Percentiles rank a stretch among this genome's conserved stretches.
Evolutionary conservation across 1,140 invertebrate species (phyloP).

Genomic region (Drosophila biarmipes): DNA sequence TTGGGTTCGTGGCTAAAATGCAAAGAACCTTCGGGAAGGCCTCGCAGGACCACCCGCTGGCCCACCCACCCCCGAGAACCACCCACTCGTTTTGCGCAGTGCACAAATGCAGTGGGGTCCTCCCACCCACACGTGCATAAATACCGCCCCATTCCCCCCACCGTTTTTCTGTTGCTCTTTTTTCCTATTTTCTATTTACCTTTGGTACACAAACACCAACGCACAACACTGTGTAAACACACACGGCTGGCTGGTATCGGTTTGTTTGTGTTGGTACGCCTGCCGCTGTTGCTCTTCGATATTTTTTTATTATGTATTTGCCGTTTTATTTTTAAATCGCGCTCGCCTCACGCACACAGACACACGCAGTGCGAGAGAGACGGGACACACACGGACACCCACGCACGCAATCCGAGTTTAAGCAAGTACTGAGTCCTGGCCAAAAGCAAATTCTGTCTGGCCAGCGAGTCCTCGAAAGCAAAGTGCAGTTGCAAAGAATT

Average conservation of each 20-base stretch:
- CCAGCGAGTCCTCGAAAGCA: not conserved
- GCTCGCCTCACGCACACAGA: constrained; percentile 29
- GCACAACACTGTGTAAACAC: constrained; percentile 65
- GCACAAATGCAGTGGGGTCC: constrained; percentile 39
- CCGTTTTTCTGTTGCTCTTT: constrained; percentile 13
- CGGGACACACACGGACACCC: constrained; percentile 3
- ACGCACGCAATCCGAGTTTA: constrained; percentile 2
- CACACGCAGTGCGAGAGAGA: constrained; percentile 17
- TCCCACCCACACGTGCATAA: constrained; percentile 2
- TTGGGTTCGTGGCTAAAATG: constrained; percentile 13
- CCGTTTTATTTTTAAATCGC: constrained; percentile 77
- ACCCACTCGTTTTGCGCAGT: constrained; percentile 13
- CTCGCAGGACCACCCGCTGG: not conserved
- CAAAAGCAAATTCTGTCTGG: not conserved
- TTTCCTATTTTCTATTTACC: constrained; percentile 71
- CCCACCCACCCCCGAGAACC: not conserved
- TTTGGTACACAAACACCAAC: constrained; percentile 61
- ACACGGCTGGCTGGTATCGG: constrained; percentile 46
- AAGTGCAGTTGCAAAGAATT: constrained; percentile 12
- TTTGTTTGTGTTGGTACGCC: constrained; percentile 50
- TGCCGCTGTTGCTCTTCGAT: constrained; percentile 66
- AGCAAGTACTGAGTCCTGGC: constrained; percentile 8
- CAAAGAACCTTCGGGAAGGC: constrained; percentile 23
- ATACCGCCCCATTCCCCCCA: not conserved
- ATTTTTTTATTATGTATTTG: constrained; percentile 72